Evolutionary conservation across 1,140 invertebrate genomes (phyloP).

Genomic region (Macrocentrus cingulum): DNA sequence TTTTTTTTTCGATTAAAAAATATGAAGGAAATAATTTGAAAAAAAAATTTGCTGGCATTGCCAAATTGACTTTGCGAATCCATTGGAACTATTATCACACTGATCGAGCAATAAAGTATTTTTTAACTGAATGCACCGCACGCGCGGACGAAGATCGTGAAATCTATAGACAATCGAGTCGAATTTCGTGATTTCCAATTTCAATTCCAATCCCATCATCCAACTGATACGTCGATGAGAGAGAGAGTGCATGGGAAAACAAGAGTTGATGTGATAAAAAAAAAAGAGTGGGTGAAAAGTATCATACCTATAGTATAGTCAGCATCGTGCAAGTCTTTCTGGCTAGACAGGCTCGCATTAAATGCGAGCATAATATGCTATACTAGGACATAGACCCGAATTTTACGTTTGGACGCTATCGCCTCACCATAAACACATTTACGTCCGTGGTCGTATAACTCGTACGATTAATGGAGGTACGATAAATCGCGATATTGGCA

Average conservation of each 20-base stretch:
- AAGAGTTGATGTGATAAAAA: background rate
- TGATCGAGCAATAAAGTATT: too few relatives aligned
- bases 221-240: too few relatives aligned
- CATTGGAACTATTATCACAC: too few relatives aligned
- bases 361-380: conserved; percentile 4
- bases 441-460: conserved; percentile 16
- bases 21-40: too few relatives aligned
- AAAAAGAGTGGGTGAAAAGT: background rate
- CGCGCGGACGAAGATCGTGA: background rate
- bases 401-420: conserved; percentile 15
- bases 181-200: conserved; percentile 38
- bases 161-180: conserved; percentile 29
- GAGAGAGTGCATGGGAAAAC: background rate
- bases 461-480: conserved; percentile 15
- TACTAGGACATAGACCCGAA: background rate
- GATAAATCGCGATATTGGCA: conserved; percentile 23
- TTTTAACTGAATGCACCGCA: too few relatives aligned
- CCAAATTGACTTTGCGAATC: too few relatives aligned
- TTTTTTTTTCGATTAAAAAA: too few relatives aligned
- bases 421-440: conserved; percentile 20
- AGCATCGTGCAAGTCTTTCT: background rate
- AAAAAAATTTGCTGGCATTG: too few relatives aligned
- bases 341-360: background rate
- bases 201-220: conserved; percentile 40
- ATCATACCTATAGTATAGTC: too few relatives aligned